Evolutionary conservation across 2,888 invertebrate genomes (phyloP).

Genomic region (Eupithecia abbreviata): DNA sequence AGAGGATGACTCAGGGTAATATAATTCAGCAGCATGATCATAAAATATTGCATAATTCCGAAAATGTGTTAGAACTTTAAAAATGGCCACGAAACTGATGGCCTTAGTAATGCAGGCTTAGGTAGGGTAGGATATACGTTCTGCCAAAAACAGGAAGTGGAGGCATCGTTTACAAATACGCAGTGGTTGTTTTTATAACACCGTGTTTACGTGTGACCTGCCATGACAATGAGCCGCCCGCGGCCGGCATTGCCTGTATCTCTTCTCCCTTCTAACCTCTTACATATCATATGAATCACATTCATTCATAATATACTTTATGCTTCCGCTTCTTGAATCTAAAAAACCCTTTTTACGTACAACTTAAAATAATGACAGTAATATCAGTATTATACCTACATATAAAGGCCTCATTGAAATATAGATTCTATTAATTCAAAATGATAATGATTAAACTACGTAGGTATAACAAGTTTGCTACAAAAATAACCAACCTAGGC

Average conservation of each 20-base stretch:
- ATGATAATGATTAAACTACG: too few relatives aligned
- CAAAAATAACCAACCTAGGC: too few relatives aligned
- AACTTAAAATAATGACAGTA: too few relatives aligned
- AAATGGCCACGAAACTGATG: not conserved
- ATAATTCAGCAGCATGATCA: too few relatives aligned
- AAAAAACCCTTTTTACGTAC: too few relatives aligned
- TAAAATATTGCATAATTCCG: too few relatives aligned
- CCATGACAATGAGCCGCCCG: constrained; percentile 11
- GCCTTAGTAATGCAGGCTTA: not conserved
- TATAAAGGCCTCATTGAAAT: too few relatives aligned
- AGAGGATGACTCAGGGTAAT: too few relatives aligned
- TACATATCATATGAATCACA: not conserved
- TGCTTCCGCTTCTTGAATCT: too few relatives aligned
- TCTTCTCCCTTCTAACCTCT: constrained; percentile 23
- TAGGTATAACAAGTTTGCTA: too few relatives aligned
- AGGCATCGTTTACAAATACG: constrained; percentile 29
- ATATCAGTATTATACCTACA: too few relatives aligned
- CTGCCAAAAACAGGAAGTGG: constrained; percentile 25
- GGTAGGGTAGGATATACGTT: constrained; percentile 1
- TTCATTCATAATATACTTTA: not conserved
- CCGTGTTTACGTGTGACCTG: constrained; percentile 56
- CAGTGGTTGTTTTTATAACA: constrained; percentile 29
- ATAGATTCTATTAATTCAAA: too few relatives aligned
- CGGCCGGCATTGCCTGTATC: constrained; percentile 20
- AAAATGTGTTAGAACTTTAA: not conserved